Evolutionary conservation across 2,797 vertebrate genomes (phyloP), one percentile per base, ranked within the genome.

Genomic region (Pangasius sanitwongsei): DNA sequence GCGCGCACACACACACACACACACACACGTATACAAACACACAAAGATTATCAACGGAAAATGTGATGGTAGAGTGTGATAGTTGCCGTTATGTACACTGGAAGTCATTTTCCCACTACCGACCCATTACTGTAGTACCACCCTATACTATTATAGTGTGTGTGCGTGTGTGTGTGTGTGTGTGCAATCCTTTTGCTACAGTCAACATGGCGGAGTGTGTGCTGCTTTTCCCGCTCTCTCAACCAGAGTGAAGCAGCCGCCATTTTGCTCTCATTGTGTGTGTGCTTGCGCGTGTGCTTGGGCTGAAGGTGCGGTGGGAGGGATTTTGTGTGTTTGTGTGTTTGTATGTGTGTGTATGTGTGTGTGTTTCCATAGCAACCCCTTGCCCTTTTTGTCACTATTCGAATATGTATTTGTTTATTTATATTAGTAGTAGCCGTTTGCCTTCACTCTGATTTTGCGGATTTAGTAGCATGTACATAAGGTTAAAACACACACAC

Each of bases 201-300:
- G 65, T 55, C 70, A 77, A 44, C 85, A 86, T 86, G 85, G 85
- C 72, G 28, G 72, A 48, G 9, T 86, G 72, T 77, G 37, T n/a
- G 53, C 70, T 85, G 83, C 69, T 59, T 86, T 86, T 61, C 85
- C 25, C 70, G 55, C 85, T 86, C n/a, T 25, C 53, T 77, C 25
- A 41, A 59, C 74, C 85, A 20, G 70, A 63, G 85, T 37, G 70
- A 86, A 75, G 85, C 61, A 63, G 70, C 72, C 85, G 57, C 85
- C 85, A 86, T 86, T 86, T 86, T 86, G 55, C 85, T 86, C 70
- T 77, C 37, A 16, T 69, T 61, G 61, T 78, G 74, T 78, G 80
- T 84, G 82, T 63, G 81, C 61, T 8, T 78, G 55, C 44, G 59
- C 12, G 74, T 65, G n/a, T 37, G 86, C 61, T 63, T 37, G 75